A percentile compares a stretch with the other conserved stretches of the same genome.
Evolutionary conservation across 2,113 vertebrate species (phyloP).

Genomic region (Crotalus horridus): DNA sequence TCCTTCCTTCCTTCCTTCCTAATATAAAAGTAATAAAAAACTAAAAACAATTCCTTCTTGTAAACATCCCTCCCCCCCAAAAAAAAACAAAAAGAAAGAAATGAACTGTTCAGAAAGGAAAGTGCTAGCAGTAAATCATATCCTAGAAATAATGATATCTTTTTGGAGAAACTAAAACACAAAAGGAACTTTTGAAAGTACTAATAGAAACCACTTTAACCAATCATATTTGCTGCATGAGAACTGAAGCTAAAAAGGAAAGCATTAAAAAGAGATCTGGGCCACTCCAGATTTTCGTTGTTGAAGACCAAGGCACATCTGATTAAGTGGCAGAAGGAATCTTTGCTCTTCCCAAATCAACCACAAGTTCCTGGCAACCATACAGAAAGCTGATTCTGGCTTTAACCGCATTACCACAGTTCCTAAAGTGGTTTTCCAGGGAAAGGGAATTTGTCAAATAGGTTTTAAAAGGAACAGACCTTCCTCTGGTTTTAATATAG

Average conservation of each 20-base stretch:
- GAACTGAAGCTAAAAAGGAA: conserved; percentile 18
- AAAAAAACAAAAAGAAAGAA: not conserved
- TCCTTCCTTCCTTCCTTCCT: not conserved
- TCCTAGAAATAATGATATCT: conserved; percentile 18
- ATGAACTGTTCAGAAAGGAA: not conserved
- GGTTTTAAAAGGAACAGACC: conserved; percentile 24
- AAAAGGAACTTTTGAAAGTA: conserved; percentile 13
- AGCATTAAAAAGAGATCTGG: conserved; percentile 34
- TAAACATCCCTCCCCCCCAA: not conserved
- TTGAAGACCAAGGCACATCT: conserved; percentile 43
- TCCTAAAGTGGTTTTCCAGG: conserved; percentile 42
- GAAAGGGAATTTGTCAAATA: conserved; percentile 25
- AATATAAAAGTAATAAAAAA: not conserved
- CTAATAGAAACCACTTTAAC: not conserved
- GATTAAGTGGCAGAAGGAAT: conserved; percentile 53
- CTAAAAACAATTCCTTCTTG: not conserved
- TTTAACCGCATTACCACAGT: conserved; percentile 42
- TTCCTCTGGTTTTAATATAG: not conserved
- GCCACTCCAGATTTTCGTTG: conserved; percentile 30
- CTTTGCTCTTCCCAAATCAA: conserved; percentile 55
- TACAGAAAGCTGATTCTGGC: conserved; percentile 50
- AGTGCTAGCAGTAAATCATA: conserved; percentile 17
- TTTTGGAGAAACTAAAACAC: conserved; percentile 16
- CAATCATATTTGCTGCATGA: not conserved
- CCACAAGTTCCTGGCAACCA: conserved; percentile 61